phyloP scores from a whole-genome alignment of 2,888 invertebrate genomes.

The Digitonthophagus gazella region DNA sequence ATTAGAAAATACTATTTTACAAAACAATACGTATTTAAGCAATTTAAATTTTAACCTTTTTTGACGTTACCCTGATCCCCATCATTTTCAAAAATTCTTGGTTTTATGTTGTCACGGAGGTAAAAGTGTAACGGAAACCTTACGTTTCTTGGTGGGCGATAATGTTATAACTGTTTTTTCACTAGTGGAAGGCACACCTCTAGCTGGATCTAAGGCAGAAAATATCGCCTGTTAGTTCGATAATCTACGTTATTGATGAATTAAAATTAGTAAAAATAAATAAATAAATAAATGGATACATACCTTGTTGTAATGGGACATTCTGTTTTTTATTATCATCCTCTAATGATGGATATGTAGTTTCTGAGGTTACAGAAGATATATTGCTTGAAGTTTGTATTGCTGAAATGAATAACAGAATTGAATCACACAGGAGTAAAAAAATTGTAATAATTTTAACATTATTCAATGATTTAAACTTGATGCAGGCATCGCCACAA shows the following conservation, averaged over 20 bases:
- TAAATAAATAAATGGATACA: too few species aligned
- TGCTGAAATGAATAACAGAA: too few species aligned
- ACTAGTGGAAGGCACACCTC: neutral
- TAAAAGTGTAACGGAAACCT: neutral
- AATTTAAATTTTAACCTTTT: neutral
- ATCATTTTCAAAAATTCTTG: neutral
- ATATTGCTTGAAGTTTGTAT: too few species aligned
- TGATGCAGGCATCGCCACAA: too few species aligned
- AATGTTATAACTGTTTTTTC: neutral
- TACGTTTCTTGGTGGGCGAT: neutral
- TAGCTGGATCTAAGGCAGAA: neutral
- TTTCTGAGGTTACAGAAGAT: too few species aligned
- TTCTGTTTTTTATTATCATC: too few species aligned
- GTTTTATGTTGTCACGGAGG: neutral
- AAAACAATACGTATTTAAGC: neutral
- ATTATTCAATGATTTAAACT: too few species aligned
- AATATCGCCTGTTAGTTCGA: neutral
- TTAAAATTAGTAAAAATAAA: neutral
- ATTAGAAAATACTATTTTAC: neutral
- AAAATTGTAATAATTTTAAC: too few species aligned
- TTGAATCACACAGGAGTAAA: too few species aligned
- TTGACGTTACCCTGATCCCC: neutral
- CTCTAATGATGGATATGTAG: too few species aligned
- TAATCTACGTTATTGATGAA: neutral
- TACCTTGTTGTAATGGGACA: too few species aligned